Evolutionary conservation across 2,888 invertebrate species (phyloP), one percentile per base, ranked within the genome.

Genomic region (Argyresthia albistria): DNA sequence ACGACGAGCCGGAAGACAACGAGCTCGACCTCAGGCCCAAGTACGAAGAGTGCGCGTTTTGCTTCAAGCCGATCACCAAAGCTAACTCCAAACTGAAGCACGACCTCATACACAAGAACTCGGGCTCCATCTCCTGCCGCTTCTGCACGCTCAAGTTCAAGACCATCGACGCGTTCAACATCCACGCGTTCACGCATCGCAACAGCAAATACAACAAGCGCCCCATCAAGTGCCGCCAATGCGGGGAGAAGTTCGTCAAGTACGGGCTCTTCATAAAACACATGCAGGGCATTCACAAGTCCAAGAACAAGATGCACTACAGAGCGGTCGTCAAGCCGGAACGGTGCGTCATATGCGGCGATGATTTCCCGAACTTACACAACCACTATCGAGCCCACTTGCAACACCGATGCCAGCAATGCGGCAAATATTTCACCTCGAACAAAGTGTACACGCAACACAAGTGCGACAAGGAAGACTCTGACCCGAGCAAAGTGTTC

Each of bases 311-410:
- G 57, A 58, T 87, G 57, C 84, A 87, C 59, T 86, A 88, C 58
- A 65, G 86, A 14, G 75, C 84, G 1, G 58, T 64, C 1, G 79
- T 86, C 35, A 76, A 69, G 60, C 84, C 90, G 0, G 91, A 90
- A 58, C 84, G 81, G 42, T 91, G 91, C 64, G 88, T 89, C 46
- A 82, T 91, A 4, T 91, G 91, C 64, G 86, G 89, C 11, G 90
- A 83, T 36, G 74, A 79, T 0, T 91, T 91, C 62, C 89, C 90
- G 1, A 90, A 90, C 56, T 77, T 91, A 56, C 90, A 91, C 68
- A 90, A 90, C 62, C 89, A 91, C 57, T 89, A 89, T 57, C 88
- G 90, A 15, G 90, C 91, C 48, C 91, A 90, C 58, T 61, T 90
- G 49, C 76, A 84, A 58, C 90, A 91, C 65, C 84, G 88, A 53